A percentile compares a stretch with the other conserved stretches of the same genome.
Evolutionary conservation across 2,113 vertebrate genomes (phyloP).

Genomic region (Acrocephalus arundinaceus): DNA sequence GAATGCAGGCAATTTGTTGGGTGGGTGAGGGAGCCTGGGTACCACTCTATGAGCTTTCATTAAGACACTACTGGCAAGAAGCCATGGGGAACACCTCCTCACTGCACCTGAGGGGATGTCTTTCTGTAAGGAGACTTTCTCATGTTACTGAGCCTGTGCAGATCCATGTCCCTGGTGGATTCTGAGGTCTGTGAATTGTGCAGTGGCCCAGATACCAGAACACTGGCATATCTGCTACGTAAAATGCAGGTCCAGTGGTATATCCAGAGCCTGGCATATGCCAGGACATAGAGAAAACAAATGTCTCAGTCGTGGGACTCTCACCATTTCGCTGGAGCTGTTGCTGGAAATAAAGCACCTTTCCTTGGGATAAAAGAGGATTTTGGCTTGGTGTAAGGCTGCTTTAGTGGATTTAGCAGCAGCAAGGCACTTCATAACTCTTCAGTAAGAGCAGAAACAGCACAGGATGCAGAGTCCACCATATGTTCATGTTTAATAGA

Average conservation of each 20-base stretch:
- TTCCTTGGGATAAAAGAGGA: background rate
- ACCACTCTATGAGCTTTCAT: background rate
- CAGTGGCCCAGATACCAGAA: background rate
- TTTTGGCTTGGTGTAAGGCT: background rate
- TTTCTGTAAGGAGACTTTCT: background rate
- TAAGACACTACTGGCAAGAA: background rate
- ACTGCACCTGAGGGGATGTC: background rate
- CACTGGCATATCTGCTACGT: background rate
- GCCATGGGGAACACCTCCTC: background rate
- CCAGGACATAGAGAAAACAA: background rate
- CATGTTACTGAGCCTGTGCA: background rate
- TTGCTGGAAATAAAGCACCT: background rate
- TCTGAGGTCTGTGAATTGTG: background rate
- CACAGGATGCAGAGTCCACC: background rate
- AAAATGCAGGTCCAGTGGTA: background rate
- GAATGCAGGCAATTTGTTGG: rapidly evolving
- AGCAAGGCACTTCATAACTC: background rate
- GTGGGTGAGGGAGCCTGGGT: background rate
- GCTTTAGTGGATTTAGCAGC: slow-evolving; percentile 12
- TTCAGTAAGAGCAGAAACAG: background rate
- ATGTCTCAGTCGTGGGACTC: background rate
- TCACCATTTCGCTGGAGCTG: background rate
- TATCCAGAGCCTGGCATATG: rapidly evolving
- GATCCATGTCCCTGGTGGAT: background rate
- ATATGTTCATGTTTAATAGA: slow-evolving; percentile 67